These are phyloP conservation scores for Rhadina sibilatrix DNA, from an alignment of 2,113 vertebrate species.

Conservation along the genomic window DNA sequence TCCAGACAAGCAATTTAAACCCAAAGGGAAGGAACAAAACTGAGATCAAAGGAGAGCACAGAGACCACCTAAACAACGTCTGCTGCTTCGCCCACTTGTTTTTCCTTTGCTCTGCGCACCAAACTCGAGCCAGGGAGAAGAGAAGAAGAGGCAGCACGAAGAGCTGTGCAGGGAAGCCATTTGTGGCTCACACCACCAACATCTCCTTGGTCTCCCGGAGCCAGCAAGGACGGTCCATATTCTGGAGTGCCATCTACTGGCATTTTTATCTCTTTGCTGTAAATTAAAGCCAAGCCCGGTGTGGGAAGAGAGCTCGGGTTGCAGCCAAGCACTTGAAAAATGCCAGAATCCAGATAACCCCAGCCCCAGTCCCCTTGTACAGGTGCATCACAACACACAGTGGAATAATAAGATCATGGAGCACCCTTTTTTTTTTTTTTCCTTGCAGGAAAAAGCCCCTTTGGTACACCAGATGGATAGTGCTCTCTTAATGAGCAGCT, in stretches of 20 bases:
- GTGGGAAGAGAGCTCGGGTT: neutral
- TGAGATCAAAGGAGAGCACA: neutral
- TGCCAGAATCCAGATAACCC: neutral
- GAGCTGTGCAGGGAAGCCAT: slow-evolving; percentile 22
- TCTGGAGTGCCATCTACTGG: slow-evolving; percentile 69
- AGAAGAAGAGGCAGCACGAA: neutral
- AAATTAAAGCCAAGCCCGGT: neutral
- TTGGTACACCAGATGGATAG: slow-evolving; percentile 13
- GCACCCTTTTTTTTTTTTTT: neutral
- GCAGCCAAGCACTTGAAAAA: slow-evolving; percentile 38
- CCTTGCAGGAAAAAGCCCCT: neutral
- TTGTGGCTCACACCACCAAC: neutral
- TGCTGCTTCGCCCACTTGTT: neutral
- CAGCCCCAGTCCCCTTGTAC: neutral
- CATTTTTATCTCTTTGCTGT: slow-evolving; percentile 4
- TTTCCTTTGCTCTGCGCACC: neutral
- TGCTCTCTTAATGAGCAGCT: slow-evolving; percentile 44
- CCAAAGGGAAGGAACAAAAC: neutral
- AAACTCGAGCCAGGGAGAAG: neutral
- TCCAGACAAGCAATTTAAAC: slow-evolving; percentile 26
- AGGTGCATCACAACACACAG: neutral
- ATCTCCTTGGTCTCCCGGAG: neutral
- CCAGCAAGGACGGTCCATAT: neutral
- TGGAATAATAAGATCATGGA: neutral
- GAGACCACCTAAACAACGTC: neutral